Evolutionary conservation across 1,140 invertebrate species (phyloP).

Genomic region (Drosophila watanabei): DNA sequence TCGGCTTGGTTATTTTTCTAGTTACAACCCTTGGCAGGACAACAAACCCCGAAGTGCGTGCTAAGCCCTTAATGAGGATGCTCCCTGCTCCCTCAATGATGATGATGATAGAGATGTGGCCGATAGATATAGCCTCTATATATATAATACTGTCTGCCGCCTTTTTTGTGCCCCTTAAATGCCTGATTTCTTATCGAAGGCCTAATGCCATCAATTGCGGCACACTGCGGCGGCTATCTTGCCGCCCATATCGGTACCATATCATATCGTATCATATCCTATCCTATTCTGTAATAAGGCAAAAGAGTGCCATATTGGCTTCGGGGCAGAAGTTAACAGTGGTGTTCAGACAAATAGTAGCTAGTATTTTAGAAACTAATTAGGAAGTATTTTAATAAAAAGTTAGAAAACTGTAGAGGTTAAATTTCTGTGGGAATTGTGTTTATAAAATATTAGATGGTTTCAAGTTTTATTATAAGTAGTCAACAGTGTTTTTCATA

Average conservation of each 20-base stretch:
- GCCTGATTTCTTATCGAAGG: constrained; percentile 83
- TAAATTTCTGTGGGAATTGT: too few relatives aligned
- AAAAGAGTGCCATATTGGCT: not conserved
- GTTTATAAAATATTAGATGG: too few relatives aligned
- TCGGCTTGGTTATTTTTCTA: constrained; percentile 7
- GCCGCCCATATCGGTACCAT: constrained; percentile 51
- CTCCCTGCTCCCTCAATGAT: constrained; percentile 22
- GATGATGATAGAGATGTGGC: constrained; percentile 24
- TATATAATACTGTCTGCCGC: constrained; percentile 1
- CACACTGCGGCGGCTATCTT: constrained; percentile 54
- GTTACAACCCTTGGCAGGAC: constrained; percentile 23
- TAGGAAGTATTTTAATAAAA: not conserved
- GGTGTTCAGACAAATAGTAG: not conserved
- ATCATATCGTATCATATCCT: constrained; percentile 21
- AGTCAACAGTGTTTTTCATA: too few relatives aligned
- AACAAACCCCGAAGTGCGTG: constrained; percentile 20
- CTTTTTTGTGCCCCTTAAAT: constrained; percentile 65
- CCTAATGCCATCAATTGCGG: constrained; percentile 83
- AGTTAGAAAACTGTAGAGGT: too few relatives aligned
- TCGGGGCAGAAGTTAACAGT: not conserved
- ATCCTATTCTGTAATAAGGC: not conserved
- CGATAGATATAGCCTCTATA: not conserved
- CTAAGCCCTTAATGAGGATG: constrained; percentile 50
- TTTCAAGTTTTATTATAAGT: too few relatives aligned
- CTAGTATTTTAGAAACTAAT: not conserved